Percentiles rank a stretch among this genome's conserved stretches.
phyloP scores from a whole-genome alignment of 2,888 invertebrate species.

The Lamellibrachia columna region DNA sequence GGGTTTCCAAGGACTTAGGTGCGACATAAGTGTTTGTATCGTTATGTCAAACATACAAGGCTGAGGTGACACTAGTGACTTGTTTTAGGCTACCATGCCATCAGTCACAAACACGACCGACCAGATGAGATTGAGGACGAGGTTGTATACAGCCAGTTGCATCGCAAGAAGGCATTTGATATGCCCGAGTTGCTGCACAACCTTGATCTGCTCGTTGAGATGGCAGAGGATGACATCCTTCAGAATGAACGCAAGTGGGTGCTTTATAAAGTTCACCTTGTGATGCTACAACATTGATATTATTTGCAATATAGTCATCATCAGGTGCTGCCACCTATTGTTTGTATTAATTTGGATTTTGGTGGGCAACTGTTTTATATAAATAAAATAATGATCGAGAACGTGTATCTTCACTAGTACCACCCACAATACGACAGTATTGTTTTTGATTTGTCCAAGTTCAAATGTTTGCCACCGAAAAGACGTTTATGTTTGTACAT shows the following conservation, averaged over 20 bases:
- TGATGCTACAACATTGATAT: not conserved
- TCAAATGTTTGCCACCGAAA: too few species aligned
- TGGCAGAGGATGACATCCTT: constrained; percentile 95
- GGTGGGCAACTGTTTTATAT: too few species aligned
- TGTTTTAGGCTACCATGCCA: constrained; percentile 43
- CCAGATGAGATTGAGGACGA: constrained; percentile 70
- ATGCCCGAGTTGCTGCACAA: constrained; percentile 93
- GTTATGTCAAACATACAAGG: not conserved
- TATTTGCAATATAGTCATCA: too few species aligned
- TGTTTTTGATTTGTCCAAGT: too few species aligned
- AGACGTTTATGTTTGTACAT: too few species aligned
- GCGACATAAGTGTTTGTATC: too few species aligned
- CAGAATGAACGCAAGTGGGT: constrained; percentile 64
- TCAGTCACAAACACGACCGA: constrained; percentile 62
- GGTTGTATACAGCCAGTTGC: constrained; percentile 48
- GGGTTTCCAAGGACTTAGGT: too few species aligned
- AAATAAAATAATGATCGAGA: too few species aligned
- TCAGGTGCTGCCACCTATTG: too few species aligned
- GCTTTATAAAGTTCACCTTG: not conserved
- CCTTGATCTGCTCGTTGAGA: constrained; percentile 87
- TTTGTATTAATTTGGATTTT: too few species aligned
- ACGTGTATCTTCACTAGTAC: too few species aligned
- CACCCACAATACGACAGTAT: too few species aligned
- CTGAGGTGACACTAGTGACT: not conserved
- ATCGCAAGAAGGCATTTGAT: constrained; percentile 67